Conservation (phyloP, 1,140 invertebrate species). For the Nephotettix cincticeps region DNA sequence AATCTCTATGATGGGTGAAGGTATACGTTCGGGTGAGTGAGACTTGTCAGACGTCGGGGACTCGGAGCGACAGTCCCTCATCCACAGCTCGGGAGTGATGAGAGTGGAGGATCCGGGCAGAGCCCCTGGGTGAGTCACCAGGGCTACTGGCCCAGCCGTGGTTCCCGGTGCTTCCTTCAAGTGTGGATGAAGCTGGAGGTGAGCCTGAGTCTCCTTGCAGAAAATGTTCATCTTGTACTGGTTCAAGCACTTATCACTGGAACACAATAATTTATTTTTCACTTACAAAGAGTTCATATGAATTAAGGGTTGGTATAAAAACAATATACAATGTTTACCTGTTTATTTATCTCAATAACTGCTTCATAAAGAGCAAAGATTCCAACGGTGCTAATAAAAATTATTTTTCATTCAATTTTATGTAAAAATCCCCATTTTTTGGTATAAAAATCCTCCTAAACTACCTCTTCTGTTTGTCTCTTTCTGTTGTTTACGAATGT, state of each 20-base stretch:
- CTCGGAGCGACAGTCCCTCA: conserved; percentile 70
- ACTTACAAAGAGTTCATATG: too few species aligned
- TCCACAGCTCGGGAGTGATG: conserved; percentile 86
- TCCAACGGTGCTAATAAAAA: too few species aligned
- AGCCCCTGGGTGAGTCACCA: conserved; percentile 36
- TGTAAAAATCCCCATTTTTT: too few species aligned
- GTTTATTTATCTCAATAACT: too few species aligned
- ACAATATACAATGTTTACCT: too few species aligned
- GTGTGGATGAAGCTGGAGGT: conserved; percentile 79
- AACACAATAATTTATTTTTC: too few species aligned
- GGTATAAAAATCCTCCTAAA: too few species aligned
- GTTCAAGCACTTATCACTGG: conserved; percentile 89
- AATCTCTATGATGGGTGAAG: conserved; percentile 37
- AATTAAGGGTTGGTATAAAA: too few species aligned
- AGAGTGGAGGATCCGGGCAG: conserved; percentile 49
- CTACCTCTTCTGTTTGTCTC: too few species aligned
- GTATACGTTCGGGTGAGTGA: conserved; percentile 43
- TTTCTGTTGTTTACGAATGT: too few species aligned
- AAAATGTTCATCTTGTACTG: conserved; percentile 97
- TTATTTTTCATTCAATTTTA: too few species aligned
- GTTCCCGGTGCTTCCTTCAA: conserved; percentile 51
- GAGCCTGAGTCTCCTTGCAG: conserved; percentile 86
- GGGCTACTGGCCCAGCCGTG: conserved; percentile 48
- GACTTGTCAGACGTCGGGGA: conserved; percentile 52
- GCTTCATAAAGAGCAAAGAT: too few species aligned